Conservation (phyloP, 2,113 vertebrate genomes). For the Melanocharis versteri region DNA sequence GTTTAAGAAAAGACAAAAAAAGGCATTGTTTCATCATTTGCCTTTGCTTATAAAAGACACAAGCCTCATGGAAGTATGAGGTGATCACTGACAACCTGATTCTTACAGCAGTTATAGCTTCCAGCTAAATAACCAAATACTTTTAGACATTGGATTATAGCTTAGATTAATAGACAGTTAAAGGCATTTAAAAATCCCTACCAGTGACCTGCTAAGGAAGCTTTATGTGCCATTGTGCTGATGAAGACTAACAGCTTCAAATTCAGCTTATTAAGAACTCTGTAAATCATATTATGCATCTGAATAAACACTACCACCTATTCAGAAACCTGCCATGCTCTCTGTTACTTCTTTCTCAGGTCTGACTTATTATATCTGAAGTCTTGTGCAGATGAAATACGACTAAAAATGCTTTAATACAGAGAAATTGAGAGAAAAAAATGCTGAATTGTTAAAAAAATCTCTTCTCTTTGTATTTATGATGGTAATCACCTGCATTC, state of each 20-base stretch:
- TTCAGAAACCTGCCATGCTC: neutral
- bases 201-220: neutral
- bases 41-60: neutral
- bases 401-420: neutral
- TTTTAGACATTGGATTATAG: neutral
- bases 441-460: neutral
- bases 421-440: neutral
- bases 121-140: neutral
- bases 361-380: neutral
- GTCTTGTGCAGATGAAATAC: neutral
- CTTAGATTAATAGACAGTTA: neutral
- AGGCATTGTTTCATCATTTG: neutral
- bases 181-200: neutral
- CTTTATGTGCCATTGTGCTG: neutral
- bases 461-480: neutral
- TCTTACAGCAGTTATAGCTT: neutral
- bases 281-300: neutral
- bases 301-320: neutral
- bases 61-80: neutral
- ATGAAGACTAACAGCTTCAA: neutral
- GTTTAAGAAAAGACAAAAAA: neutral
- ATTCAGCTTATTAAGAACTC: neutral
- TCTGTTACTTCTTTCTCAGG: neutral
- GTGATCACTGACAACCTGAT: neutral
- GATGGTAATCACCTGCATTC: neutral